These are phyloP conservation scores for Dryadula phaetusa DNA, from an alignment of 2,888 invertebrate species.

Conservation along the genomic window DNA sequence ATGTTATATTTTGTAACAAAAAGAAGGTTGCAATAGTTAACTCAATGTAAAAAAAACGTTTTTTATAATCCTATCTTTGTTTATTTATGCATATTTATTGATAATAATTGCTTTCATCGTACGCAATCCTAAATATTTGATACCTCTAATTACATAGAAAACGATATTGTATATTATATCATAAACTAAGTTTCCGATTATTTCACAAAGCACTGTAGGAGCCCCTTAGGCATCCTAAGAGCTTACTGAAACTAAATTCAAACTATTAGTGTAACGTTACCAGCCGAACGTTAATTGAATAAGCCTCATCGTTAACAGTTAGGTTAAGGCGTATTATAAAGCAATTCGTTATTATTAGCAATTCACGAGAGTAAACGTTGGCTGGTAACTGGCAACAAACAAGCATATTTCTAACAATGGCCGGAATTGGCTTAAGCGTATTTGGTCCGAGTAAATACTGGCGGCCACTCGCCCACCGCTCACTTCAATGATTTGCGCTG, in stretches of 20 bases:
- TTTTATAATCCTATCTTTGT: too few relatives aligned
- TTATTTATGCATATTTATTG: too few relatives aligned
- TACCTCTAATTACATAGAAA: conserved; percentile 1
- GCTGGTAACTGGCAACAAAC: conserved; percentile 54
- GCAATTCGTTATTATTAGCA: conserved; percentile 54
- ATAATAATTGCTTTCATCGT: too few relatives aligned
- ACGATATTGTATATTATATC: conserved; percentile 8
- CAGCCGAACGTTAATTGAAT: conserved; percentile 36
- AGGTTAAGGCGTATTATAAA: conserved; percentile 37
- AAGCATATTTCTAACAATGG: conserved; percentile 70
- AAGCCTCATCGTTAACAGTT: conserved; percentile 27
- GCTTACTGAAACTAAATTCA: conserved; percentile 29
- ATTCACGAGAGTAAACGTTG: conserved; percentile 50
- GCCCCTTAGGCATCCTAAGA: conserved; percentile 31
- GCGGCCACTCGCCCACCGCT: conserved; percentile 52
- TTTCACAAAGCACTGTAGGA: conserved; percentile 21
- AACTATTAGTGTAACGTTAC: conserved; percentile 29
- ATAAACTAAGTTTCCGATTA: conserved; percentile 16
- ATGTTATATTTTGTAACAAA: too few relatives aligned
- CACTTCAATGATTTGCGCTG: conserved; percentile 59
- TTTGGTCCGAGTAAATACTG: conserved; percentile 59
- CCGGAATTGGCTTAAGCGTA: conserved; percentile 55
- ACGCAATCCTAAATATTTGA: not conserved
- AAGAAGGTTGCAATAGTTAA: too few relatives aligned
- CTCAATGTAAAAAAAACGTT: too few relatives aligned